These are phyloP conservation scores for Diloba caeruleocephala DNA, from an alignment of 2,888 invertebrate genomes.

Conservation along the genomic window DNA sequence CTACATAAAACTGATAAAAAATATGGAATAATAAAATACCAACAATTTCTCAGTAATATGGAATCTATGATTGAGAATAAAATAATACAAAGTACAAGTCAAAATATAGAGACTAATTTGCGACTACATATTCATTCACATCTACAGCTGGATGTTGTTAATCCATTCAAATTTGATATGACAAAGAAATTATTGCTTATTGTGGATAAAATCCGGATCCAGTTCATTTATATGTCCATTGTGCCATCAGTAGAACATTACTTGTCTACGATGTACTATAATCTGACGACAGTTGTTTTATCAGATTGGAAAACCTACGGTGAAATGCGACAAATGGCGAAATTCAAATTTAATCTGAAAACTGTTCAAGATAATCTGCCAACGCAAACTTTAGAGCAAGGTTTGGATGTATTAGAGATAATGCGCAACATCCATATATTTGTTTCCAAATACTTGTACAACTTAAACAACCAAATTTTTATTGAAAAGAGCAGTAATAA, in stretches of 20 bases:
- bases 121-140: slow-evolving; percentile 97
- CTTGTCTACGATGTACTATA: slow-evolving; percentile 98
- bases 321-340: slow-evolving; percentile 98
- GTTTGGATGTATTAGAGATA: slow-evolving; percentile 98
- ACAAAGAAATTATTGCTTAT: slow-evolving; percentile 91
- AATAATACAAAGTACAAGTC: slow-evolving; percentile 93
- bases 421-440: slow-evolving; percentile 99
- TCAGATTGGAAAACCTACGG: slow-evolving; percentile 99
- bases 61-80: slow-evolving; percentile 86
- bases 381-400: slow-evolving; percentile 98
- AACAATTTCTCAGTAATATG: slow-evolving; percentile 73
- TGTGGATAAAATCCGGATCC: slow-evolving; percentile 87
- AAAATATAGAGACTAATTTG: slow-evolving; percentile 97
- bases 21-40: slow-evolving; percentile 66
- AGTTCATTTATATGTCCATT: slow-evolving; percentile 90
- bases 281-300: slow-evolving; percentile 98
- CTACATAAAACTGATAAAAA: slow-evolving; percentile 75
- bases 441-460: slow-evolving; percentile 97
- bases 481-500: slow-evolving; percentile 97
- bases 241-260: slow-evolving; percentile 95
- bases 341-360: slow-evolving; percentile 93
- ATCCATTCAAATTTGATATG: slow-evolving; percentile 92
- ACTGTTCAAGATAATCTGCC: slow-evolving; percentile 98
- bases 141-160: slow-evolving; percentile 92
- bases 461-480: slow-evolving; percentile 98